phyloP scores from a whole-genome alignment of 30 jellyfish, hydroid and myxozoan species.

The Aurelia coerulea region DNA sequence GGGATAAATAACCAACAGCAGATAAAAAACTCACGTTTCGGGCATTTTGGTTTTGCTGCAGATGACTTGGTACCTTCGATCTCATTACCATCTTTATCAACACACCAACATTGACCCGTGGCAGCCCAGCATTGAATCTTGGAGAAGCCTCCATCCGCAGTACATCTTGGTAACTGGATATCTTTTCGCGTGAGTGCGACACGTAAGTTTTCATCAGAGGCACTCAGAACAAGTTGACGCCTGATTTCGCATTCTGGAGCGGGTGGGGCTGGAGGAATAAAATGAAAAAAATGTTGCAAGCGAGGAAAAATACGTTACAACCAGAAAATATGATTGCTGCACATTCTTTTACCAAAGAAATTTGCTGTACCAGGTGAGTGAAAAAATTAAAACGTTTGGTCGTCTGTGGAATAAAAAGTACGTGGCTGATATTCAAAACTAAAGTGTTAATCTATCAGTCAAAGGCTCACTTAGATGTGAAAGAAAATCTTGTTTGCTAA shows the following conservation, averaged over 20 bases:
- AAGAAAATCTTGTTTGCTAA: no score
- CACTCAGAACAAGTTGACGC: conserved; percentile 13
- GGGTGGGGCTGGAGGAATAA: conserved; percentile 14
- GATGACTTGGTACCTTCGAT: conserved; percentile 57
- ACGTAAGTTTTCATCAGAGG: conserved; percentile 11
- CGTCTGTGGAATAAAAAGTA: no score
- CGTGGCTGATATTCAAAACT: no score
- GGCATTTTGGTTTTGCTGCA: conserved; percentile 63
- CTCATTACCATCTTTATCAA: conserved; percentile 89
- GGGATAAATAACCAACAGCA: no score
- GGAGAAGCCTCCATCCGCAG: conserved; percentile 59
- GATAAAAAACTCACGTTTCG: conserved; percentile 69
- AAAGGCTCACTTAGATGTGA: no score
- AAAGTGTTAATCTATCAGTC: no score
- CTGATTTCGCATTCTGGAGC: conserved; percentile 65
- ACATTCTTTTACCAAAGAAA: no score
- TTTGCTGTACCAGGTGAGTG: no score
- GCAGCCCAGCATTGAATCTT: conserved; percentile 73
- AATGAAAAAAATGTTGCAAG: not conserved
- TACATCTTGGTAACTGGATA: conserved; percentile 57
- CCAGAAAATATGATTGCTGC: no score
- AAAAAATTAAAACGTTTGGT: no score
- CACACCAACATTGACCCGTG: conserved; percentile 86
- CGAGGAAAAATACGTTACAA: no score
- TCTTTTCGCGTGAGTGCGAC: conserved; percentile 19